phyloP scores from a whole-genome alignment of 1,140 invertebrate species.

The Drosophila erecta region DNA sequence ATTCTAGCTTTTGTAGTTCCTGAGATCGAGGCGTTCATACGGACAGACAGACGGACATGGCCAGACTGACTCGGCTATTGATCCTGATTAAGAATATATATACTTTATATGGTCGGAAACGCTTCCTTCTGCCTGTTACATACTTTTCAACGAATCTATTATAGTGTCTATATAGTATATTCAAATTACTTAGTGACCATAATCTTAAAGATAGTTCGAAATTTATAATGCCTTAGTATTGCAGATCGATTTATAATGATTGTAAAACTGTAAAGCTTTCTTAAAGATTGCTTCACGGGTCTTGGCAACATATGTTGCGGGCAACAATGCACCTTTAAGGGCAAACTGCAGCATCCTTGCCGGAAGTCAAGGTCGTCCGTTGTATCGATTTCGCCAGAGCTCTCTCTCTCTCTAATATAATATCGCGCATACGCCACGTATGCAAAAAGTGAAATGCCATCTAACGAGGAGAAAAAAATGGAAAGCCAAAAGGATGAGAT shows the following conservation, averaged over 20 bases:
- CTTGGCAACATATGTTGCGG: conserved; percentile 50
- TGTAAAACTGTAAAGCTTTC: conserved; percentile 50
- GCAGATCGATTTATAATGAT: neutral
- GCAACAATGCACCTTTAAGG: conserved; percentile 55
- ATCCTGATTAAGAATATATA: too few relatives aligned
- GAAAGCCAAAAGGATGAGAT: conserved; percentile 7
- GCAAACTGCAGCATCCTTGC: conserved; percentile 37
- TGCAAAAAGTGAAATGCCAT: conserved; percentile 48
- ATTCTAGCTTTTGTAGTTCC: too few relatives aligned
- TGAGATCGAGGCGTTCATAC: too few relatives aligned
- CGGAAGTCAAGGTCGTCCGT: conserved; percentile 58
- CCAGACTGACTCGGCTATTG: too few relatives aligned
- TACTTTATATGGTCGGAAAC: too few relatives aligned
- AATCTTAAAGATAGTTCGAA: too few relatives aligned
- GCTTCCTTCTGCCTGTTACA: too few relatives aligned
- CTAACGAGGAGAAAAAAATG: conserved; percentile 39
- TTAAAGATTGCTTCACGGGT: neutral
- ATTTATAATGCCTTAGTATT: neutral
- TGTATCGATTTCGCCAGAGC: conserved; percentile 55
- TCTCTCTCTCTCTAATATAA: conserved; percentile 10
- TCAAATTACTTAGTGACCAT: too few relatives aligned
- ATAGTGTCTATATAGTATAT: too few relatives aligned
- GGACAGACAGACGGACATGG: too few relatives aligned
- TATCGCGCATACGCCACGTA: conserved; percentile 42
- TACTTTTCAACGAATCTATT: too few relatives aligned